These are phyloP conservation scores for Callithrix jacchus DNA, from an alignment of 2,113 vertebrate species.

Conservation along the genomic window DNA sequence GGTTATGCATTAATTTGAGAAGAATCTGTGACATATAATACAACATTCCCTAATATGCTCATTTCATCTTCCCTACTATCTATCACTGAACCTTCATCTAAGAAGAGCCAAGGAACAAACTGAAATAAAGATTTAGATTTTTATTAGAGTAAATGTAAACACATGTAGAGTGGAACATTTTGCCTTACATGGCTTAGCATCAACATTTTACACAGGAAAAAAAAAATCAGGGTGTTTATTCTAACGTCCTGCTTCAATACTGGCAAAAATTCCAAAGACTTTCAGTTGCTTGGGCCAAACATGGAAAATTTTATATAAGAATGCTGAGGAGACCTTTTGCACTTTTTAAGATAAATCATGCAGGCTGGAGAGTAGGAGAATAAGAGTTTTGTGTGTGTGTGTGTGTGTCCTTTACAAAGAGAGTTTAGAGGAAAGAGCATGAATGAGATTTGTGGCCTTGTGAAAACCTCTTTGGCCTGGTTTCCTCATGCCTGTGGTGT, in stretches of 20 bases:
- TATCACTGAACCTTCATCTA: conserved; percentile 53
- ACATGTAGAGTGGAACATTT: conserved; percentile 6
- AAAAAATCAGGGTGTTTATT: background rate
- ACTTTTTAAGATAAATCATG: background rate
- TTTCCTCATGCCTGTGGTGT: background rate
- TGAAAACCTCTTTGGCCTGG: background rate
- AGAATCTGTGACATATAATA: conserved; percentile 23
- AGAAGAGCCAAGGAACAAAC: conserved; percentile 2
- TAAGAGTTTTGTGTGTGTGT: background rate
- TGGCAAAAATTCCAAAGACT: conserved; percentile 39
- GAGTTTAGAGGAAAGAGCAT: conserved; percentile 9
- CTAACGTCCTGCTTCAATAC: background rate
- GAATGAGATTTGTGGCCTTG: background rate
- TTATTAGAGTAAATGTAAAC: conserved; percentile 37
- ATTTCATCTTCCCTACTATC: background rate
- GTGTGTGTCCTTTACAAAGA: background rate
- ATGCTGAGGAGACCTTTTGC: background rate
- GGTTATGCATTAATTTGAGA: conserved; percentile 45
- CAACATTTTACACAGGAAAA: background rate
- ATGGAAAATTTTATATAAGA: background rate
- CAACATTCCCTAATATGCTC: background rate
- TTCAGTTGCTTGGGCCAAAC: conserved; percentile 12
- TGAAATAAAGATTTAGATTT: conserved; percentile 53
- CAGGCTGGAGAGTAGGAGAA: background rate
- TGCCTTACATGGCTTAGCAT: background rate